phyloP scores from a whole-genome alignment of 2,113 vertebrate genomes.

The Laterallus jamaicensis region DNA sequence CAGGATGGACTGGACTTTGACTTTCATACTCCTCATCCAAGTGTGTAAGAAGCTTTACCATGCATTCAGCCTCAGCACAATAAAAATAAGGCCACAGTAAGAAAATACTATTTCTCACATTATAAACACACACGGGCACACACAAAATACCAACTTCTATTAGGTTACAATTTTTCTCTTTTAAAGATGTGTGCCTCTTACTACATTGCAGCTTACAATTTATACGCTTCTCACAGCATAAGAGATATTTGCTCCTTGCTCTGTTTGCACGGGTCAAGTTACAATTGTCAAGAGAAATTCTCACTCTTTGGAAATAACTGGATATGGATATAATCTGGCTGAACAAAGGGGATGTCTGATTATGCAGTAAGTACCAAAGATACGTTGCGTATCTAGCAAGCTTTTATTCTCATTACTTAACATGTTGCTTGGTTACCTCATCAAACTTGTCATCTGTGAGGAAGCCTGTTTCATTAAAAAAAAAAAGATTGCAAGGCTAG shows the following conservation, averaged over 20 bases:
- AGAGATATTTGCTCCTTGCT: neutral
- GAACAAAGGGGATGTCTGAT: constrained; percentile 34
- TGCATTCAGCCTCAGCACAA: neutral
- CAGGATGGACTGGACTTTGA: neutral
- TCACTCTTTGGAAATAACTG: neutral
- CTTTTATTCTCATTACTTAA: constrained; percentile 50
- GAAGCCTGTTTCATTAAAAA: constrained; percentile 4
- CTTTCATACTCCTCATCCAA: neutral
- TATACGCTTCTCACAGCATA: neutral
- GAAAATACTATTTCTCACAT: neutral
- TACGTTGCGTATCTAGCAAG: neutral
- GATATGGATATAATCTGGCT: neutral
- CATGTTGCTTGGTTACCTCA: constrained; percentile 54
- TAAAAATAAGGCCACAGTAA: neutral
- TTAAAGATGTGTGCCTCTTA: neutral
- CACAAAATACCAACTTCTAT: neutral
- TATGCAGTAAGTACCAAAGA: neutral
- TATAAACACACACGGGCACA: rapidly evolving
- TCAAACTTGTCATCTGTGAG: constrained; percentile 18
- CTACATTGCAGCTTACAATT: neutral
- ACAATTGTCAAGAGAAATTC: neutral
- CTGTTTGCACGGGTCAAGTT: neutral
- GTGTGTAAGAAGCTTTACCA: neutral
- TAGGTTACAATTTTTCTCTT: neutral
- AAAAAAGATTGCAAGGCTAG: neutral